Conservation (phyloP, 1,140 invertebrate species). For the Triops cancriformis region DNA sequence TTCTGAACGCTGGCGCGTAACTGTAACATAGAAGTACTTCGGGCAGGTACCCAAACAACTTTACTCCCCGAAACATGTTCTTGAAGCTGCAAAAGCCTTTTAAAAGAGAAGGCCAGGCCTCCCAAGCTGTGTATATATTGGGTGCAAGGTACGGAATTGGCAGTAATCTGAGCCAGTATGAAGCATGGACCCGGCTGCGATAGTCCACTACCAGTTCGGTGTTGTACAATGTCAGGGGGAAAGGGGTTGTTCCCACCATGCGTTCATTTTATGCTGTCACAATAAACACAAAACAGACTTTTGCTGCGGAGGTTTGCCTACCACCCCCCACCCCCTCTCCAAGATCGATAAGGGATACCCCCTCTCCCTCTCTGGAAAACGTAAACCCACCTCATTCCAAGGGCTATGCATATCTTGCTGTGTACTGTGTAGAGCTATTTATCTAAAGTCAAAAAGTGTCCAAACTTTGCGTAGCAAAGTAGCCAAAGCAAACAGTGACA, state of each 20-base stretch:
- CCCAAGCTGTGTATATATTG: conserved; percentile 9
- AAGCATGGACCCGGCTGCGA: neutral
- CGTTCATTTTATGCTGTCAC: neutral
- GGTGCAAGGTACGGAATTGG: neutral
- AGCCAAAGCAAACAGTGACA: neutral
- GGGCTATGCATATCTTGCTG: neutral
- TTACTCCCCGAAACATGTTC: no score
- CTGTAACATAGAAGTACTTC: no score
- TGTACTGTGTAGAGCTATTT: neutral
- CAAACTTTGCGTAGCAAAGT: neutral
- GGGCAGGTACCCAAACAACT: no score
- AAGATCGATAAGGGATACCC: neutral
- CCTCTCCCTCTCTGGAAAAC: neutral
- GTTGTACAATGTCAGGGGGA: neutral
- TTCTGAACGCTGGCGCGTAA: no score
- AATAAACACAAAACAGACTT: neutral
- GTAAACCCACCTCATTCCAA: neutral
- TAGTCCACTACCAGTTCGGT: neutral
- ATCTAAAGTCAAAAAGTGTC: neutral
- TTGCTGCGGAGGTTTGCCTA: neutral
- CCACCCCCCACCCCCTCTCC: neutral
- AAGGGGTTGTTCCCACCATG: neutral
- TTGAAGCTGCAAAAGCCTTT: no score
- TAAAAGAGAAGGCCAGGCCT: neutral
- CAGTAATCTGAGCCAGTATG: neutral